A percentile compares a stretch with the other conserved stretches of the same genome.
Conservation (phyloP, 2,797 vertebrate genomes). For the Nannoperca obscura region DNA sequence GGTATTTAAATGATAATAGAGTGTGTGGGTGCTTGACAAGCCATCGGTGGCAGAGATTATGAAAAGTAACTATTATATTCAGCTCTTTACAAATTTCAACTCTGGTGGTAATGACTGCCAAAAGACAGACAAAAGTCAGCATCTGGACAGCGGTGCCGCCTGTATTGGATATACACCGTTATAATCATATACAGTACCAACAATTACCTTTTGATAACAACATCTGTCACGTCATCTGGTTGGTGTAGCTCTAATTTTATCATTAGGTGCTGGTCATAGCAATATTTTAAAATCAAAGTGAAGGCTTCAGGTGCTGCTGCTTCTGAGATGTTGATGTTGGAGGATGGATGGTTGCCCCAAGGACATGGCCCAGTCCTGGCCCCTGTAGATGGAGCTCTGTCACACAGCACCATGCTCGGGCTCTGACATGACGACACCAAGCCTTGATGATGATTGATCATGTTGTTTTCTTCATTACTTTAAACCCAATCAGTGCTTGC, state of each 20-base stretch:
- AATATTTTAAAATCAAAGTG: slow-evolving; percentile 55
- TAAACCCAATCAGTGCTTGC: slow-evolving; percentile 98
- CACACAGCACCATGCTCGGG: slow-evolving; percentile 77
- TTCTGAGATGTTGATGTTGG: slow-evolving; percentile 71
- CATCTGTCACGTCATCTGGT: slow-evolving; percentile 56
- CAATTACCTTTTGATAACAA: slow-evolving; percentile 60
- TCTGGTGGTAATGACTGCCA: slow-evolving; percentile 58
- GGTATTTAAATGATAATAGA: slow-evolving; percentile 84
- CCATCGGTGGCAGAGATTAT: slow-evolving; percentile 77
- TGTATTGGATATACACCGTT: slow-evolving; percentile 37
- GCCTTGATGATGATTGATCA: slow-evolving; percentile 99
- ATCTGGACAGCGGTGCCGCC: slow-evolving; percentile 52
- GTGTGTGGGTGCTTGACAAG: slow-evolving; percentile 73
- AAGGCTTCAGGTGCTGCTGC: slow-evolving; percentile 47
- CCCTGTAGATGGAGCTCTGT: slow-evolving; percentile 91
- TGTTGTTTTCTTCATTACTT: slow-evolving; percentile 99
- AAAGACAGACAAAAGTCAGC: slow-evolving; percentile 73
- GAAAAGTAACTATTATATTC: slow-evolving; percentile 77
- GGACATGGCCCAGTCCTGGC: slow-evolving; percentile 74
- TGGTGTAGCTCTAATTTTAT: slow-evolving; percentile 42
- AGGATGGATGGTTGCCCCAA: slow-evolving; percentile 79
- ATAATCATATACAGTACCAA: slow-evolving; percentile 46
- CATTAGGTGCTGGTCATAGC: slow-evolving; percentile 23
- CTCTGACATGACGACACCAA: slow-evolving; percentile 89
- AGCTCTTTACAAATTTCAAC: slow-evolving; percentile 69